Conservation (phyloP, 2,113 vertebrate genomes). For the Siphamia tubifer region DNA sequence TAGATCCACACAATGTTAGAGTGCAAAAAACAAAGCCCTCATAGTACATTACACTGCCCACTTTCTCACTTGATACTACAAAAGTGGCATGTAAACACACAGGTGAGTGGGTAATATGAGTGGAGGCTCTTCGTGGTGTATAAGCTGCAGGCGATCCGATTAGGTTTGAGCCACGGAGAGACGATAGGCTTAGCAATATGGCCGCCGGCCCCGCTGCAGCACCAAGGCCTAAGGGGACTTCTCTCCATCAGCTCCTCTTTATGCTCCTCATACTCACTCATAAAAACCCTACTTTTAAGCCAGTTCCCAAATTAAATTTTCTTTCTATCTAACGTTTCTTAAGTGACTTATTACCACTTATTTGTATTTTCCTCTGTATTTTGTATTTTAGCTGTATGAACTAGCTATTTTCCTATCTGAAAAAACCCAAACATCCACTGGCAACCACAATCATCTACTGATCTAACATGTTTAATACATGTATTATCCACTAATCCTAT, state of each 20-base stretch:
- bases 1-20: conserved; percentile 15
- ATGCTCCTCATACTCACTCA: conserved; percentile 17
- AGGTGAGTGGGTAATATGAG: conserved; percentile 55
- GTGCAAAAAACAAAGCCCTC: background rate
- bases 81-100: conserved; percentile 21
- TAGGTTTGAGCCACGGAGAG: conserved; percentile 53
- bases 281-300: too few relatives aligned
- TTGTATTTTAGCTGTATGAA: too few relatives aligned
- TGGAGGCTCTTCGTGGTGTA: conserved; percentile 19
- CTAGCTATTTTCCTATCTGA: too few relatives aligned
- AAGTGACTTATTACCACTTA: too few relatives aligned
- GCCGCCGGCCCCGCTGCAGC: conserved; percentile 30
- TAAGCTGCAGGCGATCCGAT: conserved; percentile 66
- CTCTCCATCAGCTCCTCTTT: conserved; percentile 19
- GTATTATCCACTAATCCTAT: too few relatives aligned
- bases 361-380: too few relatives aligned
- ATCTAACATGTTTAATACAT: too few relatives aligned
- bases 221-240: conserved; percentile 21
- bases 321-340: too few relatives aligned
- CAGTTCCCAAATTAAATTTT: too few relatives aligned
- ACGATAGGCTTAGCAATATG: conserved; percentile 65
- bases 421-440: too few relatives aligned
- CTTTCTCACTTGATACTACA: background rate
- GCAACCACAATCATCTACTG: too few relatives aligned
- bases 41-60: background rate